phyloP scores from a whole-genome alignment of 2,113 vertebrate species.

The Saguinus midas region DNA sequence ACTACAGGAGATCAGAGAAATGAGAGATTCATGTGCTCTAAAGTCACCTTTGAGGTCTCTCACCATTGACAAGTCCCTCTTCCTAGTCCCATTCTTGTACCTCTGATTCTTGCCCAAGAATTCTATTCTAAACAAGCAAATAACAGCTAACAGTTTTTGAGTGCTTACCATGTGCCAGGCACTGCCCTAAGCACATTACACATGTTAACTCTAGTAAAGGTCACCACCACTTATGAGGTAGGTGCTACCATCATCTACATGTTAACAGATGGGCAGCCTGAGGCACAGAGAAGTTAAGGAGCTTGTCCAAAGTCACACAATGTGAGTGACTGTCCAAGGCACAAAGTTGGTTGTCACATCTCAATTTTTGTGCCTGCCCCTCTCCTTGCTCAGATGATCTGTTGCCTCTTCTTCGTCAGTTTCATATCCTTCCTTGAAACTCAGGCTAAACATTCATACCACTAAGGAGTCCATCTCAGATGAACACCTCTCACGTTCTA shows the following conservation, averaged over 20 bases:
- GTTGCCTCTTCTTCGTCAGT: not conserved
- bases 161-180: not conserved
- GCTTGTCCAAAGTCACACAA: not conserved
- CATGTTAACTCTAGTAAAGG: not conserved
- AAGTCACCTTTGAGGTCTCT: not conserved
- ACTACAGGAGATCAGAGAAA: not conserved
- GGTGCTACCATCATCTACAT: not conserved
- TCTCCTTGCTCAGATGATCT: not conserved
- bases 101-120: not conserved
- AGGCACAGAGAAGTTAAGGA: not conserved
- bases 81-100: not conserved
- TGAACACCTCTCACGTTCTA: not conserved
- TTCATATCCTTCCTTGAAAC: not conserved
- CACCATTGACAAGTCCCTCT: not conserved
- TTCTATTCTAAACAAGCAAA: not conserved
- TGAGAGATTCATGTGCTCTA: not conserved
- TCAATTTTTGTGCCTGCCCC: not conserved
- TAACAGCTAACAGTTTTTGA: not conserved
- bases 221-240: not conserved
- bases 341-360: not conserved
- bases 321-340: not conserved
- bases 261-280: not conserved
- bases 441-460: not conserved
- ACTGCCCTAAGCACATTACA: not conserved
- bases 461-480: not conserved